Evolutionary conservation across 2,888 invertebrate genomes (phyloP).

Genomic region (Euspilapteryx auroguttella): DNA sequence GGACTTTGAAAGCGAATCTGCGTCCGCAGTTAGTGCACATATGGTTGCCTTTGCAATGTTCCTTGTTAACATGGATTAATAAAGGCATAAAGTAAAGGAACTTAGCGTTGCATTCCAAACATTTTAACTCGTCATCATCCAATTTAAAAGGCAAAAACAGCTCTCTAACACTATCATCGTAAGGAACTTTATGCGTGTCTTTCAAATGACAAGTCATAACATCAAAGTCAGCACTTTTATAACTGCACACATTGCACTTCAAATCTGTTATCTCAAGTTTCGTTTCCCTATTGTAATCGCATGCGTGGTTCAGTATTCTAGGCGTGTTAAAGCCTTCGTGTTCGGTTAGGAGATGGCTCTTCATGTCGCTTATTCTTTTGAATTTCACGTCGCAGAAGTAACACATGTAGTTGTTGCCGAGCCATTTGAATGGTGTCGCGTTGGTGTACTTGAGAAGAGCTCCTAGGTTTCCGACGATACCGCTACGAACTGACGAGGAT

Average conservation of each 20-base stretch:
- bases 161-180: neutral
- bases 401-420: conserved; percentile 8
- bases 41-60: conserved; percentile 3
- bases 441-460: conserved; percentile 5
- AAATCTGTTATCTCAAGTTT: conserved; percentile 3
- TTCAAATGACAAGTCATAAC: conserved; percentile 1
- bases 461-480: too few relatives aligned
- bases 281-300: conserved; percentile 1
- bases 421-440: conserved; percentile 7
- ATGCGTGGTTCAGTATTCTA: neutral
- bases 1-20: neutral
- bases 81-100: conserved; percentile 7
- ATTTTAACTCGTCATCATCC: conserved; percentile 6
- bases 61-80: conserved; percentile 5
- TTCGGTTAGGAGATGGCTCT: conserved; percentile 1
- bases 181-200: neutral
- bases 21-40: conserved; percentile 2
- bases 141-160: conserved; percentile 7
- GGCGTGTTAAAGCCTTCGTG: conserved; percentile 2
- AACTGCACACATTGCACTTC: conserved; percentile 2
- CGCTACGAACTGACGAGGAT: too few relatives aligned
- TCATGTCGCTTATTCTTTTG: conserved; percentile 1
- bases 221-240: neutral
- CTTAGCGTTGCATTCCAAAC: conserved; percentile 6
- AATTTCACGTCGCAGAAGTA: conserved; percentile 8